phyloP scores from a whole-genome alignment of 1,140 invertebrate genomes.

The Campoletis sonorensis region DNA sequence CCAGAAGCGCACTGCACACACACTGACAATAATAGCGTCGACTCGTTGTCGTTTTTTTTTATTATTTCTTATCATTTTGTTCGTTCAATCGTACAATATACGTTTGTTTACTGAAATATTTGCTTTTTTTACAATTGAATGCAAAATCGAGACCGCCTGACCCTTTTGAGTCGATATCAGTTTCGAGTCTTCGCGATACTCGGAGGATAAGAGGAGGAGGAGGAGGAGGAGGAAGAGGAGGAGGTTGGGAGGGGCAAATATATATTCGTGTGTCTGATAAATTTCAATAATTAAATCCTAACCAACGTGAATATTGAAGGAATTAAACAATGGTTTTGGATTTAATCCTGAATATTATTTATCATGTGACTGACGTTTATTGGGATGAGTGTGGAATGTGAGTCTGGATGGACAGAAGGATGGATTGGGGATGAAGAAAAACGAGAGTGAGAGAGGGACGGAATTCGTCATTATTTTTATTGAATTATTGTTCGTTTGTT shows the following conservation, averaged over 20 bases:
- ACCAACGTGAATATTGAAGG: neutral
- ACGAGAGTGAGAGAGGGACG: slow-evolving; percentile 1
- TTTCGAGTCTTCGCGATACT: slow-evolving; percentile 41
- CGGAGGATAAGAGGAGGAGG: slow-evolving; percentile 14
- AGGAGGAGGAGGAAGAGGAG: too few relatives aligned
- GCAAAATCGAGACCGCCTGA: slow-evolving; percentile 25
- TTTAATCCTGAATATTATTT: neutral
- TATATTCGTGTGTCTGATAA: too few relatives aligned
- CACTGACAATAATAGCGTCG: slow-evolving; percentile 72
- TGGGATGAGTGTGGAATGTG: slow-evolving; percentile 36
- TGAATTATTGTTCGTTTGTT: too few relatives aligned
- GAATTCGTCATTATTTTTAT: too few relatives aligned
- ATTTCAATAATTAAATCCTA: neutral
- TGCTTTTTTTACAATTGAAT: slow-evolving; percentile 37
- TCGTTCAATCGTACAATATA: neutral
- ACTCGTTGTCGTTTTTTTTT: slow-evolving; percentile 46
- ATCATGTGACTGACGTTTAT: neutral
- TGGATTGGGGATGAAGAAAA: slow-evolving; percentile 16
- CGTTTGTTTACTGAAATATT: slow-evolving; percentile 5
- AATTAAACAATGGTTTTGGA: neutral
- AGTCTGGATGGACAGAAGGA: slow-evolving; percentile 52
- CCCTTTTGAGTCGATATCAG: slow-evolving; percentile 34
- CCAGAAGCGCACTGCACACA: slow-evolving; percentile 75
- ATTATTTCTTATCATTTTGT: slow-evolving; percentile 30
- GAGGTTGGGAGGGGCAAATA: too few relatives aligned